Base-by-base conservation (phyloP, 1,140 invertebrate species). In the Diorhabda sublineata region DNA sequence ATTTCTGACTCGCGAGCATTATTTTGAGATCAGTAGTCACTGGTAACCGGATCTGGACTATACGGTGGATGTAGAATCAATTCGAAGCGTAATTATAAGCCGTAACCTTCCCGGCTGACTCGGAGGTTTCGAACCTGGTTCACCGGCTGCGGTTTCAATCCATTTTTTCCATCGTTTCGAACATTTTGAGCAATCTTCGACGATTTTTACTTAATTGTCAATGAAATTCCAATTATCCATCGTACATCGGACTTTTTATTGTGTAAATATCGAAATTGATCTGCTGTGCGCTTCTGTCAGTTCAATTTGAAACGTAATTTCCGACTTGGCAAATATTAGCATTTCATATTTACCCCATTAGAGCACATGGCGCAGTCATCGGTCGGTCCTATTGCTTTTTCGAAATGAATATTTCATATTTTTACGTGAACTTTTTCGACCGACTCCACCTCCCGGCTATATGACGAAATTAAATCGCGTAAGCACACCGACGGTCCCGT, bases 291-390 rank as follows among this genome's bases (percentile, higher is more conserved):
- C 58, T 72, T 74, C 68, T 74, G 74, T 73, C 69, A 78, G 74
- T 78, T 75, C 76, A 77, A 77, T 76, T 77, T 76, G 65, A 76
- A 77, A 77, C 75, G 77, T 77, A 78, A 78, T 78, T 78, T 77
- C 71, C 71, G 69, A 72, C 71, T 75, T 73, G 67, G 62, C 74
- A 77, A 78, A 78, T 77, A 78, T 78, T 78, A 76, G 74, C 76
- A 75, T 77, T 74, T 78, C 76, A 74, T 77, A 78, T 77, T 77
- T 78, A 77, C 76, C 74, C 76, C 73, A 78, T 77, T 78, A 78
- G 66, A 69, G 72, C 73, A 78, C 73, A 77, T 71, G 74, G 66
- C 68, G 69, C 66, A 73, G 64, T 64, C 69, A 69, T 66, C 69
- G 67, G 68, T 56, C 70, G 67, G 68, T 47, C 72, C 72, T 72